Evolutionary conservation across 1,140 invertebrate species (phyloP), one percentile per base, ranked within the genome.

Genomic region (Bombus terrestris): DNA sequence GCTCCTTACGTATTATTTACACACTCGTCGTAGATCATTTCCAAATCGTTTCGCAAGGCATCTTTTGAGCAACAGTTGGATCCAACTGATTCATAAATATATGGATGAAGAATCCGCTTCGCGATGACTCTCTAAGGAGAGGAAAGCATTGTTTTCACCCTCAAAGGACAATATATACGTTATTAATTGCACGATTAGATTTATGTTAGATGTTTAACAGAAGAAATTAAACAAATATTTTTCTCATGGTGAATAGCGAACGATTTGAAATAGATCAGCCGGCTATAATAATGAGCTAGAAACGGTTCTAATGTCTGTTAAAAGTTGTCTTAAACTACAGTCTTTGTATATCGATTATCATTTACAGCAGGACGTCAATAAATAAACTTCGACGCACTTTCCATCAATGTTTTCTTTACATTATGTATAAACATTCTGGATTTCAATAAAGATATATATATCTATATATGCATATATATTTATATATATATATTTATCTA

Each of bases 291-390:
- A 89, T 83, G 86, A 90, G 80, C 88, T 90, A 90, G 76, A 78
- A 92, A 92, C 92, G 92, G 92, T 94, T 93, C 89, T 91, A 92
- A 92, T 93, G 91, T 94, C 93, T 94, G 92, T 94, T 94, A 93
- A 94, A 94, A 94, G 93, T 94, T 93, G 94, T 93, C 93, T 94
- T 94, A 95, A 94, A 93, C 94, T 94, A 94, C 92, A 94, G 92
- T 93, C 93, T 93, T 92, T 93, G 88, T 93, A 92, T 92, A 90
- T 91, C 66, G 64, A 74, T 88, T 81, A 88, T 81, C 81, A 90
- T 88, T 91, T 90, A 90, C 81, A 91, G 81, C 75, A 90, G 74
- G 72, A 72, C 89, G 82, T 87, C 86, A 80, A 89, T 90, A 89
- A 90, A 90, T 83, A 79, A 86, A 90, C 73, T 86, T 77, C 72